Evolutionary conservation across 2,888 invertebrate species (phyloP).

Genomic region (Bhutanitis thaidina): DNA sequence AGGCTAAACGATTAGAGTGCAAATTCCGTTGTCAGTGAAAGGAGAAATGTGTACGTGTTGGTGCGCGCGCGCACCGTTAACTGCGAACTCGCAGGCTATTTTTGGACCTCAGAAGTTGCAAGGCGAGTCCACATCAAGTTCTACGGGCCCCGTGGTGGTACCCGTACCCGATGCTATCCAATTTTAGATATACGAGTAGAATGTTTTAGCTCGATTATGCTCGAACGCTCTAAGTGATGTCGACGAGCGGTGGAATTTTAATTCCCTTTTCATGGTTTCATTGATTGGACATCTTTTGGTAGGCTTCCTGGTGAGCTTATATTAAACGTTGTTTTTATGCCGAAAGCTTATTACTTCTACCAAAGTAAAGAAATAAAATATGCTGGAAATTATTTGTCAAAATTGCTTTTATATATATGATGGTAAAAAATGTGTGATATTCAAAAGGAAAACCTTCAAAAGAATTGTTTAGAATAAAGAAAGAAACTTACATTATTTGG

Average conservation of each 20-base stretch:
- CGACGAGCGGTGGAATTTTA: constrained; percentile 10
- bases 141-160: constrained; percentile 42
- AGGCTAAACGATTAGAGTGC: constrained; percentile 34
- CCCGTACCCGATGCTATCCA: constrained; percentile 35
- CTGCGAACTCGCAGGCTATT: constrained; percentile 47
- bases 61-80: constrained; percentile 58
- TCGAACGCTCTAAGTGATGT: background rate
- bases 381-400: no score
- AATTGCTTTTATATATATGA: no score
- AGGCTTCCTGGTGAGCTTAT: background rate
- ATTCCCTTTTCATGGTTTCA: constrained; percentile 14
- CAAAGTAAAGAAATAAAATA: no score
- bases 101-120: constrained; percentile 58
- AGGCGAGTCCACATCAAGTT: constrained; percentile 40
- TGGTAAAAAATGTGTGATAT: no score
- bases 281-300: constrained; percentile 4
- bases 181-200: constrained; percentile 40
- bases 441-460: no score
- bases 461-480: no score
- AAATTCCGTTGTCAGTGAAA: constrained; percentile 53
- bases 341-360: no score
- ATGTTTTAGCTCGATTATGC: constrained; percentile 22
- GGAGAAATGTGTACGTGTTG: constrained; percentile 62
- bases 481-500: no score
- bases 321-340: no score